Evolutionary conservation across 2,113 vertebrate species (phyloP).

Genomic region (Bujurquina vittata): DNA sequence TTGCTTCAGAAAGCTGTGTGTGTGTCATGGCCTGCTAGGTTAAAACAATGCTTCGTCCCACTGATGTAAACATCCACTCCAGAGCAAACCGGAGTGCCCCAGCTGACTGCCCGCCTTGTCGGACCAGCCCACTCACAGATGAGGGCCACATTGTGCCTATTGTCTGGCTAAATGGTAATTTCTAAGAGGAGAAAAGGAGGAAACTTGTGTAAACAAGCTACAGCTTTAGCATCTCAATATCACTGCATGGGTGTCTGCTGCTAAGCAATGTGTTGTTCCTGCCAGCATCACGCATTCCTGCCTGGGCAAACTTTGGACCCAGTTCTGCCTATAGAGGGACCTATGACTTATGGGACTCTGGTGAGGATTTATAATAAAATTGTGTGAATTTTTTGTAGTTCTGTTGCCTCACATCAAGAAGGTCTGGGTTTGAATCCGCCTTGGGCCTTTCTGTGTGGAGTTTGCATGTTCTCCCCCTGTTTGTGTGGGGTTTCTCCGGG

Average conservation of each 20-base stretch:
- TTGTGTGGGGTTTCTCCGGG: too few species aligned
- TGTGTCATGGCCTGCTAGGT: constrained; percentile 64
- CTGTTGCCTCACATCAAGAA: too few species aligned
- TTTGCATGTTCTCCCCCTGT: too few species aligned
- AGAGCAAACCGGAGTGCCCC: constrained; percentile 77
- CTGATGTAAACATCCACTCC: constrained; percentile 78
- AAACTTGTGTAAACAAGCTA: constrained; percentile 82
- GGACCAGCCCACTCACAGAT: constrained; percentile 76
- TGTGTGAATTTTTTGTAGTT: not conserved
- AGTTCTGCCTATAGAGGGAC: constrained; percentile 3
- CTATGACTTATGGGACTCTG: not conserved
- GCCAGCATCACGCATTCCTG: constrained; percentile 51
- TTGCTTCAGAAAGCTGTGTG: constrained; percentile 32
- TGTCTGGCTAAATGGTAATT: constrained; percentile 77
- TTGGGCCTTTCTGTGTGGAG: too few species aligned
- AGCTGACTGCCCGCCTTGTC: constrained; percentile 71
- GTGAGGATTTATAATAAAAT: constrained; percentile 21
- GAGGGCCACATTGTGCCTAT: constrained; percentile 78
- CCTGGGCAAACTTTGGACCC: constrained; percentile 65
- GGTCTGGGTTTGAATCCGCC: too few species aligned
- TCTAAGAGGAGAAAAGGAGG: constrained; percentile 70
- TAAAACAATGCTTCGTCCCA: constrained; percentile 82
- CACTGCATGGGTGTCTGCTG: constrained; percentile 77
- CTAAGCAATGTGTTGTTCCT: constrained; percentile 55
- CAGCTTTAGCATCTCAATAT: constrained; percentile 80